These are phyloP conservation scores for Lithophane socia DNA, from an alignment of 2,888 invertebrate species.

Conservation along the genomic window DNA sequence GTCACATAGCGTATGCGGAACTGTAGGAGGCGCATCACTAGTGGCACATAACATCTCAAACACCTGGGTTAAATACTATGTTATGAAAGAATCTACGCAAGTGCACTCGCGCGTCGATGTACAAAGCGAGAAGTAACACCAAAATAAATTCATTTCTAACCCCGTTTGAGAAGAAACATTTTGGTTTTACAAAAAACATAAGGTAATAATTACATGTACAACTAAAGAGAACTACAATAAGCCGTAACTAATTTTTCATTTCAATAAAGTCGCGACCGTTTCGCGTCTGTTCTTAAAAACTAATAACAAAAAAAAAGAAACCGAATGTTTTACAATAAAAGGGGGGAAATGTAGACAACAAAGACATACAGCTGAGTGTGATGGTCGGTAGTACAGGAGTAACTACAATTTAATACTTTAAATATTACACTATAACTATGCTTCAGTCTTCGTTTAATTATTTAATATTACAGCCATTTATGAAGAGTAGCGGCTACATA, in stretches of 20 bases:
- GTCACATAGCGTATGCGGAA: background rate
- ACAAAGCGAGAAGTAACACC: constrained; percentile 26
- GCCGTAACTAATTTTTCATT: constrained; percentile 56
- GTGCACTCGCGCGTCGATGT: constrained; percentile 14
- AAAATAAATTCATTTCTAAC: constrained; percentile 59
- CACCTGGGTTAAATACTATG: constrained; percentile 12
- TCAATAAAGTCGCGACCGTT: constrained; percentile 47
- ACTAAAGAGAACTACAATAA: constrained; percentile 64
- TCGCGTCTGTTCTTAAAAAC: constrained; percentile 56
- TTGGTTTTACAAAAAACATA: constrained; percentile 60
- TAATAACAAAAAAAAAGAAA: constrained; percentile 66
- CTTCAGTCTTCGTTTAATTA: constrained; percentile 90
- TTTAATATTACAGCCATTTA: constrained; percentile 85
- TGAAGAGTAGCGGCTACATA: constrained; percentile 77
- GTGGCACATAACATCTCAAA: constrained; percentile 9
- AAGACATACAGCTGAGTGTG: constrained; percentile 78
- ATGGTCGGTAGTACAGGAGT: constrained; percentile 80
- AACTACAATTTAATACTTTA: constrained; percentile 85
- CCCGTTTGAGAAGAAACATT: constrained; percentile 59
- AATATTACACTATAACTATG: constrained; percentile 88
- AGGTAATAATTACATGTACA: constrained; percentile 65
- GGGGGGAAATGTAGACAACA: constrained; percentile 69
- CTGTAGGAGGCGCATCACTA: constrained; percentile 1
- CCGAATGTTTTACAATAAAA: constrained; percentile 60
- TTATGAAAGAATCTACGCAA: constrained; percentile 3